A percentile compares a stretch with the other conserved stretches of the same genome.
These are phyloP conservation scores for Rhagonycha fulva DNA, from an alignment of 2,888 invertebrate genomes.

Conservation along the genomic window DNA sequence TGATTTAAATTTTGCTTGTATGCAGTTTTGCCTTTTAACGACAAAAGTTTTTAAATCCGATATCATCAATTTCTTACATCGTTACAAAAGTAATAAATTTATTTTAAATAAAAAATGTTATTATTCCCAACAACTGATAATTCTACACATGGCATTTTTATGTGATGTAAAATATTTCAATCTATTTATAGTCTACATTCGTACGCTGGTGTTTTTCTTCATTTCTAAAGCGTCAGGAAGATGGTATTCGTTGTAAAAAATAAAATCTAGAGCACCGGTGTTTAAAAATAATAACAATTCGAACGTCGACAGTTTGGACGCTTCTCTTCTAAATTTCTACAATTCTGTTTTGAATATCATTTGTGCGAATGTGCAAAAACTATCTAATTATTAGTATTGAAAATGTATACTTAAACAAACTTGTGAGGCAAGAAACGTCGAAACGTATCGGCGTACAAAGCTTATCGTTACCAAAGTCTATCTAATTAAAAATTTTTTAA, in stretches of 20 bases:
- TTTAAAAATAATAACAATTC: slow-evolving; percentile 40
- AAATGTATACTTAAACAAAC: slow-evolving; percentile 23
- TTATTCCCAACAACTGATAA: slow-evolving; percentile 5
- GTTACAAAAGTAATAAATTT: background rate
- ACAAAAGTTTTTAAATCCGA: background rate
- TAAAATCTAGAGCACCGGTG: slow-evolving; percentile 51
- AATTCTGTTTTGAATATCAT: slow-evolving; percentile 24
- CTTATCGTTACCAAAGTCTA: slow-evolving; percentile 13
- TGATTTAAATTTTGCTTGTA: no score
- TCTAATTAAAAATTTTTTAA: slow-evolving; percentile 17
- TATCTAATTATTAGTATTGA: slow-evolving; percentile 25
- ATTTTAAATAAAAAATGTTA: background rate
- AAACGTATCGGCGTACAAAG: slow-evolving; percentile 47
- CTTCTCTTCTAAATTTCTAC: slow-evolving; percentile 16
- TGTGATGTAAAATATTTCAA: slow-evolving; percentile 33
- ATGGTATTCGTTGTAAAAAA: slow-evolving; percentile 44
- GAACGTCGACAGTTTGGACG: slow-evolving; percentile 44
- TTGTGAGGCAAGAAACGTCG: slow-evolving; percentile 23
- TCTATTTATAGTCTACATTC: slow-evolving; percentile 22
- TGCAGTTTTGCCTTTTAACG: background rate
- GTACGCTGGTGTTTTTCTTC: slow-evolving; percentile 37
- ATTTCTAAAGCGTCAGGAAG: slow-evolving; percentile 37
- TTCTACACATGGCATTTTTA: slow-evolving; percentile 38
- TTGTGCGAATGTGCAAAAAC: slow-evolving; percentile 39
- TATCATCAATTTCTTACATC: background rate